Conservation (phyloP, 2,888 invertebrate genomes). For the Caenorhabditis sinica region DNA sequence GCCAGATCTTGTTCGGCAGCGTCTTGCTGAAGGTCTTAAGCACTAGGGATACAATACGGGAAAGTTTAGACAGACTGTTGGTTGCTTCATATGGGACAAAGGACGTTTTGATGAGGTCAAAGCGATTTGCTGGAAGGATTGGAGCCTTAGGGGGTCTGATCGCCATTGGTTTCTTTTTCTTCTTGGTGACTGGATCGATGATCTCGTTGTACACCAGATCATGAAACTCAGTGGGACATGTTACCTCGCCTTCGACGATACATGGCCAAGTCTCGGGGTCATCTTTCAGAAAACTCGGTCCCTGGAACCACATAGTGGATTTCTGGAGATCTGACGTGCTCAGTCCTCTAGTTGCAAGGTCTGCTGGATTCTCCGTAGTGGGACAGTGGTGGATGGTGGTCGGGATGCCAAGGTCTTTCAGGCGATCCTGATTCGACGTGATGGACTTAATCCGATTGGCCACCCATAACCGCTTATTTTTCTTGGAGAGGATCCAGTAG, state of each 20-base stretch:
- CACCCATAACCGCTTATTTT: not conserved
- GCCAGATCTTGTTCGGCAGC: too few relatives aligned
- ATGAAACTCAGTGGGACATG: not conserved
- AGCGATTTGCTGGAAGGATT: too few relatives aligned
- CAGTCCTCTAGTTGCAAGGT: constrained; percentile 74
- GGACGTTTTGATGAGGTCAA: too few relatives aligned
- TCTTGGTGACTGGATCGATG: too few relatives aligned
- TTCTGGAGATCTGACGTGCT: constrained; percentile 33
- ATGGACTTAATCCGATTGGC: not conserved
- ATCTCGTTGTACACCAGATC: too few relatives aligned
- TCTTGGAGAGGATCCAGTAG: not conserved
- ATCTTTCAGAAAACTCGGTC: constrained; percentile 40
- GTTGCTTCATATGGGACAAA: too few relatives aligned
- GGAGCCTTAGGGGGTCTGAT: too few relatives aligned
- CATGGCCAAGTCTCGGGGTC: constrained; percentile 1
- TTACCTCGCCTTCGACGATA: constrained; percentile 4
- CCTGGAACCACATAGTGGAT: constrained; percentile 52
- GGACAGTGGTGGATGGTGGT: constrained; percentile 66
- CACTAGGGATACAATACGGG: too few relatives aligned
- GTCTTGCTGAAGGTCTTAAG: too few relatives aligned
- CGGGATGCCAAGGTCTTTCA: not conserved
- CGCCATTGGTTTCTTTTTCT: too few relatives aligned
- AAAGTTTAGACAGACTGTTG: too few relatives aligned
- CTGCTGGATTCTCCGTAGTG: constrained; percentile 78
- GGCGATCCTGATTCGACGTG: not conserved